Conservation (phyloP, 2,797 vertebrate species). For the Anniella stebbinsi region DNA sequence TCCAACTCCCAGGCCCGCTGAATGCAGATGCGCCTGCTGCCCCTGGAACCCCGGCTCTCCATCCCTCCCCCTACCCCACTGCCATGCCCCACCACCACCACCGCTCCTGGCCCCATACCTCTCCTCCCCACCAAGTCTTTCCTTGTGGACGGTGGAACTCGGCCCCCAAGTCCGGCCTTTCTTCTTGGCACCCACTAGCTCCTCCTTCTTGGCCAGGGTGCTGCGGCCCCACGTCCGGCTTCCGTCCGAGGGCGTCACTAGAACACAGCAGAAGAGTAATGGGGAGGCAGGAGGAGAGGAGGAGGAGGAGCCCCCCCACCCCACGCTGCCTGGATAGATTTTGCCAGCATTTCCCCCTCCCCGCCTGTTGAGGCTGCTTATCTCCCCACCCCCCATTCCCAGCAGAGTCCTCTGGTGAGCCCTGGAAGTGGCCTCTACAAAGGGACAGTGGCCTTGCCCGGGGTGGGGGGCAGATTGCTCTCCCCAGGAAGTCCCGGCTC, state of each 20-base stretch:
- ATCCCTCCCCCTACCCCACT: background rate
- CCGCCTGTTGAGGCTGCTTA: background rate
- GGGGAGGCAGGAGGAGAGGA: rapidly evolving
- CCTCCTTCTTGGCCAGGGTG: conserved; percentile 88
- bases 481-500: background rate
- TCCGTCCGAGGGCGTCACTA: conserved; percentile 90
- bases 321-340: too few species aligned
- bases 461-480: too few species aligned
- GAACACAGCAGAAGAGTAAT: background rate
- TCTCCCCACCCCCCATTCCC: background rate
- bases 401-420: background rate
- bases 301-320: too few species aligned
- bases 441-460: too few species aligned
- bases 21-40: too few species aligned
- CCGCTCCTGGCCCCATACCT: conserved; percentile 72
- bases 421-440: too few species aligned
- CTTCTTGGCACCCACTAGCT: conserved; percentile 87
- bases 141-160: conserved; percentile 90
- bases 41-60: too few species aligned
- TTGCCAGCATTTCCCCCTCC: too few species aligned
- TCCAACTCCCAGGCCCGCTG: too few species aligned
- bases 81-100: rapidly evolving
- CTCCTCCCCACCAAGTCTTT: conserved; percentile 88
- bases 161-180: conserved; percentile 94
- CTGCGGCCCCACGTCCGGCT: conserved; percentile 91